Conservation (phyloP, 2,113 vertebrate genomes). For the Neomonachus schauinslandi region DNA sequence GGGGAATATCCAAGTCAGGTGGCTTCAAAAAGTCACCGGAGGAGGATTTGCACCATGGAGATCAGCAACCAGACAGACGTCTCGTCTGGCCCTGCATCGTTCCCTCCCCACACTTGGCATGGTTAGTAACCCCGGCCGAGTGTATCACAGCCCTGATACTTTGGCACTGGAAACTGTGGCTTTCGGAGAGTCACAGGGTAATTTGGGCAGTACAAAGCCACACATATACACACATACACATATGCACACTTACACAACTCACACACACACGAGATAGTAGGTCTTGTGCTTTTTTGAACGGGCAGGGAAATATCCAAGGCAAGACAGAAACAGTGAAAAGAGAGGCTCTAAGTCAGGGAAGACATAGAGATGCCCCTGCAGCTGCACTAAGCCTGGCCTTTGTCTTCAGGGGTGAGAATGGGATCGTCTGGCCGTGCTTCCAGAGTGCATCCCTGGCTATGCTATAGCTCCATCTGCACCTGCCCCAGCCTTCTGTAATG, state of each 20-base stretch:
- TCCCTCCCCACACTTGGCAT: not conserved
- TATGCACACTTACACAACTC: not conserved
- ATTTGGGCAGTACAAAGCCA: not conserved
- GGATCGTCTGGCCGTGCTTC: not conserved
- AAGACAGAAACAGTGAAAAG: not conserved
- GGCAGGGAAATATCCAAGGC: not conserved
- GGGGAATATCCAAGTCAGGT: not conserved
- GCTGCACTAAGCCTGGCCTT: not conserved
- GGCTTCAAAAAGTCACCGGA: not conserved
- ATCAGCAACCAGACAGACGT: not conserved
- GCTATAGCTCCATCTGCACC: no score
- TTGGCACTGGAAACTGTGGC: not conserved
- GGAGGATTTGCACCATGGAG: not conserved
- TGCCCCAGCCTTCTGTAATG: fast-evolving
- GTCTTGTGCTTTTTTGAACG: not conserved
- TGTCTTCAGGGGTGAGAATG: not conserved
- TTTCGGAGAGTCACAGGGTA: not conserved
- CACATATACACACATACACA: not conserved
- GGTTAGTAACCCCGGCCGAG: not conserved
- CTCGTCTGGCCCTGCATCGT: not conserved
- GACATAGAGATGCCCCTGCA: fast-evolving
- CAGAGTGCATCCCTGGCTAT: not conserved
- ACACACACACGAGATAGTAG: not conserved
- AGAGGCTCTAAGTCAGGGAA: not conserved
- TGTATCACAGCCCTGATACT: not conserved